These are phyloP conservation scores for Rhyacophila brunnea DNA, from an alignment of 1,140 invertebrate genomes.

Conservation along the genomic window DNA sequence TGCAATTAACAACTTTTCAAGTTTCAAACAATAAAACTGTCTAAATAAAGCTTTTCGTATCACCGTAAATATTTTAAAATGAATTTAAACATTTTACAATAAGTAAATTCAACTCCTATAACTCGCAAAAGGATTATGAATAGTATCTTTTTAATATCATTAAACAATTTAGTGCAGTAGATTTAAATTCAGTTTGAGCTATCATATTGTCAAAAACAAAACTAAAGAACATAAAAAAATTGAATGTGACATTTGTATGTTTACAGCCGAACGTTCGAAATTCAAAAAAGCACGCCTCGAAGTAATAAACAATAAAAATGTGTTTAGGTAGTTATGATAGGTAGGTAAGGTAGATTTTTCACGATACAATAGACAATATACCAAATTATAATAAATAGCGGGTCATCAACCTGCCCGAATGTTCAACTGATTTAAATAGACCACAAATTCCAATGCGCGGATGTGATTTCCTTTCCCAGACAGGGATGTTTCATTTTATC, in stretches of 20 bases:
- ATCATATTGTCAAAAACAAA: background rate
- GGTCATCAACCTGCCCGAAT: background rate
- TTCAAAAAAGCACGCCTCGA: background rate
- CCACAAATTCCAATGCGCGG: slow-evolving; percentile 1
- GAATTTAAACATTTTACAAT: no score
- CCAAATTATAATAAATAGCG: background rate
- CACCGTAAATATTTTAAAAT: no score
- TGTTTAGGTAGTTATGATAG: background rate
- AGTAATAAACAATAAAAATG: background rate
- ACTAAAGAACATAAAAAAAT: background rate
- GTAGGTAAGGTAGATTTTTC: background rate
- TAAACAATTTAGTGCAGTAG: no score
- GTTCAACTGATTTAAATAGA: background rate
- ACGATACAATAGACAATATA: background rate
- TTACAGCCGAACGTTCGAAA: background rate
- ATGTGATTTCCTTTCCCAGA: slow-evolving; percentile 1
- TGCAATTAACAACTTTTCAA: no score
- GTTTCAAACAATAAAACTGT: no score
- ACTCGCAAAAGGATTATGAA: no score
- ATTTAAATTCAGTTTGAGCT: no score
- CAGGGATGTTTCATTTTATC: slow-evolving; percentile 8
- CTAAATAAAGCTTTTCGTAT: no score
- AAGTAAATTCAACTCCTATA: no score
- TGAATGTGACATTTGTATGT: background rate
- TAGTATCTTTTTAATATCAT: no score